phyloP scores from a whole-genome alignment of 2,888 invertebrate species.

The Mesochorus sp. region DNA sequence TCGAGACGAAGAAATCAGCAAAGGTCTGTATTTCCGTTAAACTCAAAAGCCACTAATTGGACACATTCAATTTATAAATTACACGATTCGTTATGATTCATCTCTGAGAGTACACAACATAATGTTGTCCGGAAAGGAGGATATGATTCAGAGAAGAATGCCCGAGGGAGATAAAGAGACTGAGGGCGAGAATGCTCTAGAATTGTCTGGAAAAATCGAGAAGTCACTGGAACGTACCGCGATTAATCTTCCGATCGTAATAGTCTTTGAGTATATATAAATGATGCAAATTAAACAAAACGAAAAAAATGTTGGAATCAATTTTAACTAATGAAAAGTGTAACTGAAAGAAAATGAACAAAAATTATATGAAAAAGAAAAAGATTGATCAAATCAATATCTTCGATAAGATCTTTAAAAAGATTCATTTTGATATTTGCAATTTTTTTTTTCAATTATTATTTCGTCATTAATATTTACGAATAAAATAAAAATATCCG shows the following conservation, averaged over 20 bases:
- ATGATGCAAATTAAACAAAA: neutral
- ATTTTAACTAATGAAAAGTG: too few relatives aligned
- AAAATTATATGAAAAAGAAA: neutral
- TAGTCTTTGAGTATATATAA: neutral
- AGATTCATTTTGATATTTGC: too few relatives aligned
- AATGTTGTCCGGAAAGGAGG: slow-evolving; percentile 1
- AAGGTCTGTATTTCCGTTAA: neutral
- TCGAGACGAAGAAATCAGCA: neutral
- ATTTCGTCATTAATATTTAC: neutral
- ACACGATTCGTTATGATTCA: slow-evolving; percentile 34
- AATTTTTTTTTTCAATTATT: neutral
- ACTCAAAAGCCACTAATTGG: slow-evolving; percentile 5
- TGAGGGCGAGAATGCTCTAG: slow-evolving; percentile 3
- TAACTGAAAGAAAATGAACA: neutral
- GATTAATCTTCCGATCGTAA: neutral
- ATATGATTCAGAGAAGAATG: slow-evolving; percentile 15
- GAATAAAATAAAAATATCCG: neutral
- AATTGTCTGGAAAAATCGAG: slow-evolving; percentile 19
- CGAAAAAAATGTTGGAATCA: too few relatives aligned
- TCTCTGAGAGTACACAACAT: neutral
- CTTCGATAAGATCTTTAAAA: neutral
- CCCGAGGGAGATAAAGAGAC: neutral
- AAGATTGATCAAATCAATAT: neutral
- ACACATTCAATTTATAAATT: neutral
- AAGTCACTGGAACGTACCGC: neutral